phyloP scores from a whole-genome alignment of 64 coral and sea anemone species.

The Actinia equina region DNA sequence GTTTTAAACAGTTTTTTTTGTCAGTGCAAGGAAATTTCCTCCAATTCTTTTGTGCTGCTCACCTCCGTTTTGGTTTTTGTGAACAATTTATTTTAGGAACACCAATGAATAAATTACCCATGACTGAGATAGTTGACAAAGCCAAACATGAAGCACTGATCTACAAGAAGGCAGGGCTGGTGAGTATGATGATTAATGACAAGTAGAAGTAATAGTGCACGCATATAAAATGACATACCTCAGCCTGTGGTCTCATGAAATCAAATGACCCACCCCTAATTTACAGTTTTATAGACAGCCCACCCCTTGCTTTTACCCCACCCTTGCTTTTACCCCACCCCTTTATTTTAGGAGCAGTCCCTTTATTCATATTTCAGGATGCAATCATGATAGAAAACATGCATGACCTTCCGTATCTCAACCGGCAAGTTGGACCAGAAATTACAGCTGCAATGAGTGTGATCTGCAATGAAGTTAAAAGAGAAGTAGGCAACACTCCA shows the following conservation, averaged over 20 bases:
- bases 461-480: conserved; percentile 81
- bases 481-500: conserved; percentile 60
- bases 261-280: too few relatives aligned
- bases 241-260: too few relatives aligned
- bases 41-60: too few relatives aligned
- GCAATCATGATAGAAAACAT: conserved; percentile 95
- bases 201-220: too few relatives aligned
- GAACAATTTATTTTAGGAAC: conserved; percentile 89
- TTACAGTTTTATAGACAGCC: too few relatives aligned
- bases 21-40: too few relatives aligned
- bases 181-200: conserved; percentile 30
- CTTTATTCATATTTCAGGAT: conserved; percentile 58
- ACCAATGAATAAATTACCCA: conserved; percentile 68
- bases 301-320: too few relatives aligned
- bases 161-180: conserved; percentile 87
- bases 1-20: too few relatives aligned
- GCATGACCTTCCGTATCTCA: conserved; percentile 98
- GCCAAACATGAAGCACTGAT: conserved; percentile 76
- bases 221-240: too few relatives aligned
- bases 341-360: too few relatives aligned
- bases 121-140: conserved; percentile 83
- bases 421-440: conserved; percentile 90
- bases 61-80: conserved; percentile 19
- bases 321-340: too few relatives aligned
- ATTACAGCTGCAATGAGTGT: conserved; percentile 96